phyloP scores from a whole-genome alignment of 2,797 vertebrate species.

The Schizopygopsis malacanthus region DNA sequence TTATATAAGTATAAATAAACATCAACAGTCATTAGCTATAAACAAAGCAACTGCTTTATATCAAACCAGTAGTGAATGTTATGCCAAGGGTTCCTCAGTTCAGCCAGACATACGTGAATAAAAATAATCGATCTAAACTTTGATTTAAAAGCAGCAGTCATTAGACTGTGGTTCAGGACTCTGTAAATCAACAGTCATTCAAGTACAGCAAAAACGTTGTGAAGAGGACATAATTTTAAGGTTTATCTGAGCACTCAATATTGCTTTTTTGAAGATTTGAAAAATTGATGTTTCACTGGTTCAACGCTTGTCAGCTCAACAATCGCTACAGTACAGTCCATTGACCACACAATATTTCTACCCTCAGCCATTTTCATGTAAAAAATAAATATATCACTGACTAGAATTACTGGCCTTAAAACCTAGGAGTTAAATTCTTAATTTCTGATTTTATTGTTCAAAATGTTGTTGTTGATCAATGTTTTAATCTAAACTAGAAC shows the following conservation, averaged over 20 bases:
- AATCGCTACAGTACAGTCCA: no score
- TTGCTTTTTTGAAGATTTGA: slow-evolving; percentile 7
- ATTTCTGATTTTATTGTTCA: neutral
- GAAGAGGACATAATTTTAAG: neutral
- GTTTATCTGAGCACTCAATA: neutral
- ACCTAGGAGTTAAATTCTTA: neutral
- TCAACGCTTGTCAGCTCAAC: no score
- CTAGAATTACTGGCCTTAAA: neutral
- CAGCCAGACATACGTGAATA: slow-evolving; percentile 37
- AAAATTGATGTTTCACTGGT: neutral
- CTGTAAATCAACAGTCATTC: slow-evolving; percentile 27
- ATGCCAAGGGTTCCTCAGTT: slow-evolving; percentile 37
- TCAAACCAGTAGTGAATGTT: slow-evolving; percentile 73
- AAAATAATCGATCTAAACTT: slow-evolving; percentile 43
- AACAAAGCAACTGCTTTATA: slow-evolving; percentile 74
- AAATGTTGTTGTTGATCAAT: neutral
- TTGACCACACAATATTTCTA: no score
- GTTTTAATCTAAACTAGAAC: neutral
- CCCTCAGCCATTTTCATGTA: no score
- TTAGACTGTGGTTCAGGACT: slow-evolving; percentile 22
- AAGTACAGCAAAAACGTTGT: slow-evolving; percentile 12
- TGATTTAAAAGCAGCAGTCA: slow-evolving; percentile 28
- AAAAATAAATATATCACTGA: no score
- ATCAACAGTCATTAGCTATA: slow-evolving; percentile 55
- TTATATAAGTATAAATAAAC: slow-evolving; percentile 18